Conservation (phyloP, 2,888 invertebrate genomes). For the Byasa hedistus region DNA sequence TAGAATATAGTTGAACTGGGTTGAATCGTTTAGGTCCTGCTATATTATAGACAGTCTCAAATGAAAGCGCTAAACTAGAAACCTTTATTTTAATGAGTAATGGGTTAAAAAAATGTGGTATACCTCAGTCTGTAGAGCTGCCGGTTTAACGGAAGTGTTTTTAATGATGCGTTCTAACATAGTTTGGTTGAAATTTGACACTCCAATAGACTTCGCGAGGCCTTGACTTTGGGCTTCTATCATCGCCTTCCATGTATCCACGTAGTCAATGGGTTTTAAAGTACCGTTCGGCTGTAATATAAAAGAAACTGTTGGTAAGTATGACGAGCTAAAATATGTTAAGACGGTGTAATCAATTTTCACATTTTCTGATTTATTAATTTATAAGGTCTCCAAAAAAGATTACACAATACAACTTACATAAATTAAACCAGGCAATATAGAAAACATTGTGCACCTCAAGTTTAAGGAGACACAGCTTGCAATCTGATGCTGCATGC, state of each 20-base stretch:
- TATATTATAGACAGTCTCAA: too few species aligned
- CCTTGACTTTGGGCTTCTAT: slow-evolving; percentile 41
- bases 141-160: slow-evolving; percentile 76
- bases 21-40: not conserved
- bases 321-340: too few species aligned
- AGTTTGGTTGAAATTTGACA: slow-evolving; percentile 87
- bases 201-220: slow-evolving; percentile 84
- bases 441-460: too few species aligned
- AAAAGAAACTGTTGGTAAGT: too few species aligned
- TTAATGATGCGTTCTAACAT: slow-evolving; percentile 81
- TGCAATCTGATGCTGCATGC: too few species aligned
- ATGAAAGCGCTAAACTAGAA: not conserved
- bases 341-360: too few species aligned
- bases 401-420: too few species aligned
- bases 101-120: not conserved
- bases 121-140: slow-evolving; percentile 77
- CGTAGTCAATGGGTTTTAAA: not conserved
- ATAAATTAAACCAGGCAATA: too few species aligned
- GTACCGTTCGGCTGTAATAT: not conserved
- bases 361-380: too few species aligned
- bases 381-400: too few species aligned
- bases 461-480: too few species aligned
- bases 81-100: not conserved
- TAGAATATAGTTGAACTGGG: too few species aligned
- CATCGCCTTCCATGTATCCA: slow-evolving; percentile 29